Evolutionary conservation across 2,113 vertebrate species (phyloP).

Genomic region (Perca flavescens): DNA sequence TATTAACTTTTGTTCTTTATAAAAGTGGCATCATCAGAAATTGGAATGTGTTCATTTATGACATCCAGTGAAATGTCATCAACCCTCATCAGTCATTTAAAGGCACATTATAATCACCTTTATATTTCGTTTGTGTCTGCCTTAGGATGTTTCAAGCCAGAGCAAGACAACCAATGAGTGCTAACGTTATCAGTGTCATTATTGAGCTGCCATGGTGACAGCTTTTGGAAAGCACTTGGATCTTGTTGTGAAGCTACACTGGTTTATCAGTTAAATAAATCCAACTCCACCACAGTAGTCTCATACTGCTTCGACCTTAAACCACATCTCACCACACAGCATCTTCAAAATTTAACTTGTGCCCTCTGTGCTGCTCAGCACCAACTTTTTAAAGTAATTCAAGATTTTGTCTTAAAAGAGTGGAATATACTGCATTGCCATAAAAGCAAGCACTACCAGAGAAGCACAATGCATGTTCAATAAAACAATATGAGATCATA

Average conservation of each 20-base stretch:
- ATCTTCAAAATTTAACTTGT: constrained; percentile 56
- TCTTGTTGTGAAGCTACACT: constrained; percentile 41
- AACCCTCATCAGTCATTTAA: constrained; percentile 26
- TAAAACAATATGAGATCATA: constrained; percentile 89
- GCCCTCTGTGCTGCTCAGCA: constrained; percentile 43
- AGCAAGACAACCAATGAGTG: constrained; percentile 7
- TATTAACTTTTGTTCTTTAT: constrained; percentile 31
- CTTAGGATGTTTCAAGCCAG: constrained; percentile 19
- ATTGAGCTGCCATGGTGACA: constrained; percentile 27
- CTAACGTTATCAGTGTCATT: constrained; percentile 34
- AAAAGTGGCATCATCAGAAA: constrained; percentile 9
- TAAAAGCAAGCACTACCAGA: constrained; percentile 80
- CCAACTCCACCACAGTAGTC: constrained; percentile 16
- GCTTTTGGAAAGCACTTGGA: constrained; percentile 35
- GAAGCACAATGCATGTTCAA: constrained; percentile 85
- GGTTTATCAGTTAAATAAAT: constrained; percentile 56
- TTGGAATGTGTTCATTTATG: constrained; percentile 17
- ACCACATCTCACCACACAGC: constrained; percentile 9
- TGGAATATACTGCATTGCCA: constrained; percentile 80
- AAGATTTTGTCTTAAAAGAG: constrained; percentile 80
- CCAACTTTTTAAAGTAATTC: constrained; percentile 73
- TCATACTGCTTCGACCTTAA: constrained; percentile 20
- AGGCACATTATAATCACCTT: constrained; percentile 6
- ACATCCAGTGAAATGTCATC: constrained; percentile 34
- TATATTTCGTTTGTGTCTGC: not conserved